phyloP scores from a whole-genome alignment of 1,140 invertebrate genomes.

The Trichoplusia ni region DNA sequence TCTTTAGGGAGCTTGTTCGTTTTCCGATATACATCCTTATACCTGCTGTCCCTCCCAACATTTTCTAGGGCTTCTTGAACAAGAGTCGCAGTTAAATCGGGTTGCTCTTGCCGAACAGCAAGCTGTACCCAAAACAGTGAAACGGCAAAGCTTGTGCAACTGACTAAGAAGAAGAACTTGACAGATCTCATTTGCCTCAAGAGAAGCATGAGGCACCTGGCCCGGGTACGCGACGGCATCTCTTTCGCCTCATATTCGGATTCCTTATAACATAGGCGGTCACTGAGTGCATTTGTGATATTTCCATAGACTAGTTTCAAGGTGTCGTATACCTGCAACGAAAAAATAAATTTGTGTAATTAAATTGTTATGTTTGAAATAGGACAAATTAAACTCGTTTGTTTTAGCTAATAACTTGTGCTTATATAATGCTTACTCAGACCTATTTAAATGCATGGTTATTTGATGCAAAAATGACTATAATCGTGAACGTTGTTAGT shows the following conservation, averaged over 20 bases:
- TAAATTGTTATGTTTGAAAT: too few species aligned
- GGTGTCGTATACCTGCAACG: not conserved
- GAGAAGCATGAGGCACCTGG: conserved; percentile 30
- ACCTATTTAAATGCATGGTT: too few species aligned
- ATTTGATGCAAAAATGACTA: too few species aligned
- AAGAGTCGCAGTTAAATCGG: conserved; percentile 38
- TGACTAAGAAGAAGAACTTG: conserved; percentile 48
- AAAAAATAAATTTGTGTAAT: not conserved
- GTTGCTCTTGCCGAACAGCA: conserved; percentile 4
- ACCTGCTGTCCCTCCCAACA: conserved; percentile 55
- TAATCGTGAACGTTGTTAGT: too few species aligned
- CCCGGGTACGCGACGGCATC: conserved; percentile 40
- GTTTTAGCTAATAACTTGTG: too few species aligned
- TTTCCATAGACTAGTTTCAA: not conserved
- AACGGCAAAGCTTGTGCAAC: conserved; percentile 49
- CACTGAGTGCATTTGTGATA: not conserved
- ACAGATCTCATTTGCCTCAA: conserved; percentile 45
- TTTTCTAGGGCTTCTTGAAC: conserved; percentile 60
- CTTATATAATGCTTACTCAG: too few species aligned
- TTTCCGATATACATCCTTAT: conserved; percentile 57
- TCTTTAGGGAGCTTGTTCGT: conserved; percentile 46
- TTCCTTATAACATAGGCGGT: not conserved
- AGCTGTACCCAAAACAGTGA: conserved; percentile 50
- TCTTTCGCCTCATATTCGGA: conserved; percentile 46
- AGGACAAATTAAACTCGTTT: too few species aligned